Evolutionary conservation across 2,113 vertebrate species (phyloP).

Genomic region (Thymallus thymallus): DNA sequence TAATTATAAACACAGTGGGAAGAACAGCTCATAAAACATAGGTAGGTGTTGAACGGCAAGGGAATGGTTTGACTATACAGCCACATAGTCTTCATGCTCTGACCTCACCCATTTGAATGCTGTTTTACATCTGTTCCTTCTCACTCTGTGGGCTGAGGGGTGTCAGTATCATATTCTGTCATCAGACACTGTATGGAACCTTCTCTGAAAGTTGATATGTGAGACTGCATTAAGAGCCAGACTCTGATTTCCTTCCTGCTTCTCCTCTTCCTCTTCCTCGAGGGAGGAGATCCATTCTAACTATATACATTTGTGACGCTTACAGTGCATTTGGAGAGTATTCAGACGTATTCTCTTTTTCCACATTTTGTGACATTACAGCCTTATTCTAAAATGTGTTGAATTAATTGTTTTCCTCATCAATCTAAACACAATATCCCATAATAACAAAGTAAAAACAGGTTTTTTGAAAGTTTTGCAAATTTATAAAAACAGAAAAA

Average conservation of each 20-base stretch:
- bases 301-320: not conserved
- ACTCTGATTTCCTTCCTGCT: not conserved
- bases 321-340: no score
- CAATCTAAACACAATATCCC: no score
- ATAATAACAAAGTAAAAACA: no score
- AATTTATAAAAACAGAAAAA: no score
- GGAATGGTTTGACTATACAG: not conserved
- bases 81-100: not conserved
- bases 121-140: not conserved
- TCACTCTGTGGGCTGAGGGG: not conserved
- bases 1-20: not conserved
- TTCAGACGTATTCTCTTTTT: no score
- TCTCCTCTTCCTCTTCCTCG: not conserved
- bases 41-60: not conserved
- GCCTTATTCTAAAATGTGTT: no score
- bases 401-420: no score
- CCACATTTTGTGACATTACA: no score
- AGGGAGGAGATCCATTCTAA: constrained; percentile 3
- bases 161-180: constrained; percentile 1
- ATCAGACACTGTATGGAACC: not conserved
- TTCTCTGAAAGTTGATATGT: constrained; percentile 2
- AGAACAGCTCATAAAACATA: not conserved
- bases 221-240: not conserved
- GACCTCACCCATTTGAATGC: not conserved
- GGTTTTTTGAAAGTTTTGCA: no score